Evolutionary conservation across 1,140 invertebrate species (phyloP).

Genomic region (Leptonema lineaticorne): DNA sequence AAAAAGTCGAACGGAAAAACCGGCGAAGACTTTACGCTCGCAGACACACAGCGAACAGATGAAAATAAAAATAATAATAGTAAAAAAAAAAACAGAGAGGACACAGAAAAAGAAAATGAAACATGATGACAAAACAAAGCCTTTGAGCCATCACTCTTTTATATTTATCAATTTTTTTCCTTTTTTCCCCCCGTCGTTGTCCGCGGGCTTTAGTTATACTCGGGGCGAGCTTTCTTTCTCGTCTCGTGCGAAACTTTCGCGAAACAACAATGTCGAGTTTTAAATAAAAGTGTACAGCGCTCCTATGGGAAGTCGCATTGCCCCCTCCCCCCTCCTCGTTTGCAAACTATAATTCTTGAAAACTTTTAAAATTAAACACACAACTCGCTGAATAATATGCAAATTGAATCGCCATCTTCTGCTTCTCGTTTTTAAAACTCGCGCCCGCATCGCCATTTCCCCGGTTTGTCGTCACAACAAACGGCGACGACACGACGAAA

Average conservation of each 20-base stretch:
- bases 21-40: too few relatives aligned
- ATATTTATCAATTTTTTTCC: constrained; percentile 25
- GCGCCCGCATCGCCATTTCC: too few relatives aligned
- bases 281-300: constrained; percentile 35
- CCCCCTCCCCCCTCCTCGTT: background rate
- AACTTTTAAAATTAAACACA: constrained; percentile 42
- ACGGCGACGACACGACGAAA: constrained; percentile 8
- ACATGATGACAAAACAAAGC: background rate
- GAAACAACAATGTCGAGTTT: constrained; percentile 33
- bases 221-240: too few relatives aligned
- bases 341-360: constrained; percentile 40
- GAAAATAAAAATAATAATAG: too few relatives aligned
- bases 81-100: background rate
- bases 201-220: too few relatives aligned
- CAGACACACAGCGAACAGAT: too few relatives aligned
- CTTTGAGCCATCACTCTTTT: constrained; percentile 10
- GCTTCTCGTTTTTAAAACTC: too few relatives aligned
- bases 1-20: too few relatives aligned
- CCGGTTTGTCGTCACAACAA: constrained; percentile 36
- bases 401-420: constrained; percentile 41
- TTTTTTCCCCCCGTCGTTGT: too few relatives aligned
- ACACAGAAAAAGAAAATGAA: background rate
- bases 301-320: constrained; percentile 21
- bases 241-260: constrained; percentile 29
- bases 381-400: constrained; percentile 40